Conservation (phyloP, 2,797 vertebrate species). For the Poeciliopsis gracilis region DNA sequence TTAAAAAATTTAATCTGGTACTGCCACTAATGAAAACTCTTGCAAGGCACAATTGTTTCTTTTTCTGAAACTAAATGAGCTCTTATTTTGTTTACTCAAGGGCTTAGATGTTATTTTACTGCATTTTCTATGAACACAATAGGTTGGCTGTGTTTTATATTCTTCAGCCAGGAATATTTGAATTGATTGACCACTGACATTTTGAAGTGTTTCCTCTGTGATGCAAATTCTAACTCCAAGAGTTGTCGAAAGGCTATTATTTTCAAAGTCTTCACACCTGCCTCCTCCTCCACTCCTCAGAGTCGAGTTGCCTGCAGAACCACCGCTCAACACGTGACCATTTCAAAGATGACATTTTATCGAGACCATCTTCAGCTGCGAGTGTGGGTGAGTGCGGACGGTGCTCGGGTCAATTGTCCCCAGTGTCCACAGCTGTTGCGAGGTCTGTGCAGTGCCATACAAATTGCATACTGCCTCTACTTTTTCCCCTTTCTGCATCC, state of each 20-base stretch:
- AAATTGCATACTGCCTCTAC: constrained; percentile 45
- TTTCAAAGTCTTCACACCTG: constrained; percentile 76
- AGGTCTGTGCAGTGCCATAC: constrained; percentile 55
- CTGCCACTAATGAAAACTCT: neutral
- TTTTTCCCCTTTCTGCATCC: constrained; percentile 26
- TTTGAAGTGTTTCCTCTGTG: constrained; percentile 69
- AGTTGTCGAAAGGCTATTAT: constrained; percentile 72
- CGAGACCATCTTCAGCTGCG: constrained; percentile 74
- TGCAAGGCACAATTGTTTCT: neutral
- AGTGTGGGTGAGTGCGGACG: constrained; percentile 70
- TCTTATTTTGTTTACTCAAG: constrained; percentile 57
- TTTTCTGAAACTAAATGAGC: constrained; percentile 69
- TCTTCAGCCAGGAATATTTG: constrained; percentile 67
- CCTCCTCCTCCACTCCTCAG: constrained; percentile 51
- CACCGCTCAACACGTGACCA: constrained; percentile 49
- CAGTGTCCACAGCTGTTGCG: constrained; percentile 58
- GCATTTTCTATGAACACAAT: constrained; percentile 68
- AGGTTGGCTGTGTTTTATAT: constrained; percentile 69
- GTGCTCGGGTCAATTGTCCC: constrained; percentile 70
- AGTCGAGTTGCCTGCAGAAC: constrained; percentile 30
- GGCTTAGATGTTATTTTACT: constrained; percentile 70
- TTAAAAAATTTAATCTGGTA: no score
- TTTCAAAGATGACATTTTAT: constrained; percentile 82
- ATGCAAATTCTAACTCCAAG: constrained; percentile 75
- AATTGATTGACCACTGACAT: constrained; percentile 82